These are phyloP conservation scores for Platichthys flesus DNA, from an alignment of 2,113 vertebrate species.

Conservation along the genomic window DNA sequence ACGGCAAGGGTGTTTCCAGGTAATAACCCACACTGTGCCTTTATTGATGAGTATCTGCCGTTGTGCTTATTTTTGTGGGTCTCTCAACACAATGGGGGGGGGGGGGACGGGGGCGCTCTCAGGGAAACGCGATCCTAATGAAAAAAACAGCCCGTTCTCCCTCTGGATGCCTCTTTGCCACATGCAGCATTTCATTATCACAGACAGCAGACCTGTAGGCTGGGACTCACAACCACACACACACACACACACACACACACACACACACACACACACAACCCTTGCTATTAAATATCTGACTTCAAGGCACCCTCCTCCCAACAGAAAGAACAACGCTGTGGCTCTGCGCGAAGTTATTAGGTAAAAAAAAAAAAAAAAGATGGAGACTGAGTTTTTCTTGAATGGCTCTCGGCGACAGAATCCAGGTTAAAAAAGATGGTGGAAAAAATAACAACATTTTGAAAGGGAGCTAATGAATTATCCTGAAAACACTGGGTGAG, in stretches of 20 bases:
- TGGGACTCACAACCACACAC: conserved; percentile 8
- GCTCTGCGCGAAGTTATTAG: background rate
- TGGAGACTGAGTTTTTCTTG: background rate
- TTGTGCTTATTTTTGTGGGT: conserved; percentile 36
- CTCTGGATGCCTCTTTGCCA: conserved; percentile 44
- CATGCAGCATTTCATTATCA: conserved; percentile 64
- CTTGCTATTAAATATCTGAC: conserved; percentile 48
- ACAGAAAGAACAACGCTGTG: conserved; percentile 1
- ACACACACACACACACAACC: conserved; percentile 31
- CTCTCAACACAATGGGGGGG: conserved; percentile 43
- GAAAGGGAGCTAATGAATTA: background rate
- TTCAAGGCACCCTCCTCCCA: conserved; percentile 32
- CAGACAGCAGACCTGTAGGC: conserved; percentile 49
- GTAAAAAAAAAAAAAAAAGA: conserved; percentile 1
- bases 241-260: conserved; percentile 8
- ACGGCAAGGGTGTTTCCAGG: conserved; percentile 55
- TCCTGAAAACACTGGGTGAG: background rate
- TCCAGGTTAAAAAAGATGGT: background rate
- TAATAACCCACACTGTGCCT: conserved; percentile 52
- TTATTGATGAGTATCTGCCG: conserved; percentile 55
- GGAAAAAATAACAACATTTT: background rate
- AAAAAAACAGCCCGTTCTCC: conserved; percentile 50
- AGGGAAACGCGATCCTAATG: conserved; percentile 60
- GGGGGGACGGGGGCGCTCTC: conserved; percentile 36
- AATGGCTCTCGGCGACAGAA: background rate